Evolutionary conservation across 2,888 invertebrate genomes (phyloP).

Genomic region (Sesia apiformis): DNA sequence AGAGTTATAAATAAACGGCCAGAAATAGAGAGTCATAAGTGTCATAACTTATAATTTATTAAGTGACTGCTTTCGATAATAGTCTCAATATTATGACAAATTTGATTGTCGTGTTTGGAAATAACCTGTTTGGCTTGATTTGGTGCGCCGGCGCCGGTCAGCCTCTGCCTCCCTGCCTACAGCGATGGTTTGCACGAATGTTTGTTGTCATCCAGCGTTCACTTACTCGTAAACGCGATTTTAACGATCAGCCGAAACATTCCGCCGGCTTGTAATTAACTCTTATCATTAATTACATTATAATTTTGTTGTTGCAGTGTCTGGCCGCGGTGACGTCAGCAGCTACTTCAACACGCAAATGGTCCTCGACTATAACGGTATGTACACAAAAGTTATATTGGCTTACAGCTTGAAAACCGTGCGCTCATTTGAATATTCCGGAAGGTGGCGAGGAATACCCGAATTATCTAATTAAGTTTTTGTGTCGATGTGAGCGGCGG

Average conservation of each 20-base stretch:
- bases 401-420: background rate
- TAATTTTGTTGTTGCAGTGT: conserved; percentile 54
- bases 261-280: conserved; percentile 14
- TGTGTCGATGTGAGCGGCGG: conserved; percentile 12
- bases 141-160: no score
- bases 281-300: conserved; percentile 24
- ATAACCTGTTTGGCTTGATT: no score
- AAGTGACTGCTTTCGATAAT: no score
- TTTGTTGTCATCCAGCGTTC: background rate
- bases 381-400: conserved; percentile 24
- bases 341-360: conserved; percentile 67
- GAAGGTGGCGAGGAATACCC: conserved; percentile 18
- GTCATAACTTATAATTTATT: no score
- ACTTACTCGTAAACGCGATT: background rate
- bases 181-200: background rate
- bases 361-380: conserved; percentile 69
- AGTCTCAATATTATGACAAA: no score
- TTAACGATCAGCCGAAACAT: conserved; percentile 11
- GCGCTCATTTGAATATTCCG: conserved; percentile 27
- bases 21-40: no score
- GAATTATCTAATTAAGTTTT: conserved; percentile 36
- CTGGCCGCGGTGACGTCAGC: conserved; percentile 66
- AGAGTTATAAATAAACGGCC: no score
- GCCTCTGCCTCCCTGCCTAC: no score
- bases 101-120: no score